These are phyloP conservation scores for Erebia aethiops DNA, from an alignment of 2,888 invertebrate species.

Conservation along the genomic window DNA sequence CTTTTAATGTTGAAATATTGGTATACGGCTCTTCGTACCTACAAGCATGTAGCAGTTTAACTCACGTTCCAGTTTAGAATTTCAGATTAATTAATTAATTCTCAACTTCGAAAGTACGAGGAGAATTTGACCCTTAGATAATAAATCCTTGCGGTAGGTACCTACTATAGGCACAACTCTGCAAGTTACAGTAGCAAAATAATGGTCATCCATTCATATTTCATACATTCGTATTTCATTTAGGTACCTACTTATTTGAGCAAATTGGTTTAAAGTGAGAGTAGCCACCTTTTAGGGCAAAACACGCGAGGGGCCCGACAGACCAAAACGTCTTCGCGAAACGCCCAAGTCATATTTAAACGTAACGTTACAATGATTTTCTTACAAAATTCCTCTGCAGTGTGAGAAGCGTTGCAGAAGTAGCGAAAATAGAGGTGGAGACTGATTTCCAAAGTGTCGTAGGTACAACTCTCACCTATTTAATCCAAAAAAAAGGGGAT, in stretches of 20 bases:
- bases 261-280: too few species aligned
- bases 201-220: slow-evolving; percentile 3
- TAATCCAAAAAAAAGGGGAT: too few species aligned
- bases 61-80: slow-evolving; percentile 57
- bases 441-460: too few species aligned
- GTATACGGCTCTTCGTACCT: neutral
- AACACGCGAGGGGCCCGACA: too few species aligned
- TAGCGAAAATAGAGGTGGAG: too few species aligned
- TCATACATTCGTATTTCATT: slow-evolving; percentile 6
- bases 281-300: too few species aligned
- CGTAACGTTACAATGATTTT: too few species aligned
- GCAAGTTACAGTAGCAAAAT: slow-evolving; percentile 21
- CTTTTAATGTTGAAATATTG: too few species aligned
- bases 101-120: slow-evolving; percentile 55
- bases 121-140: slow-evolving; percentile 58
- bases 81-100: slow-evolving; percentile 69
- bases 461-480: too few species aligned
- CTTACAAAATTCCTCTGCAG: too few species aligned
- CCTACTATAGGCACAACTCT: slow-evolving; percentile 28
- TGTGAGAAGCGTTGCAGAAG: neutral
- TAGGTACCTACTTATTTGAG: neutral
- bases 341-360: too few species aligned
- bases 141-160: slow-evolving; percentile 45
- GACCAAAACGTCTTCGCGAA: too few species aligned
- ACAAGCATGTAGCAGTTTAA: slow-evolving; percentile 52